phyloP scores from a whole-genome alignment of 1,140 invertebrate genomes.

The Akabosia matsudoensis region DNA sequence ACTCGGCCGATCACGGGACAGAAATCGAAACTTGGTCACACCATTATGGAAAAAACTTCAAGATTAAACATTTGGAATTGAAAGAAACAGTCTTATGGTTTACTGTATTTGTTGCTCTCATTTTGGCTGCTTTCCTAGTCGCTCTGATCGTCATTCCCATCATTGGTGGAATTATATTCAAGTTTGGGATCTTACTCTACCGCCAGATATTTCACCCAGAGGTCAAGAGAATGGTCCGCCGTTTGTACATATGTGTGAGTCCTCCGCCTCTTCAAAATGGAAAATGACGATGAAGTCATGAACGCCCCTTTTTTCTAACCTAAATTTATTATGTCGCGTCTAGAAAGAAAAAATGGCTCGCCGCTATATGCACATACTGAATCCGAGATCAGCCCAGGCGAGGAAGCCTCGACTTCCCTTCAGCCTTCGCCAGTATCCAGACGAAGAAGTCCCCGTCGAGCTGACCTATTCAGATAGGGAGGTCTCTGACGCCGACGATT shows the following conservation, averaged over 20 bases:
- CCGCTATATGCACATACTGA: background rate
- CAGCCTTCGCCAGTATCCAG: background rate
- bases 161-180: background rate
- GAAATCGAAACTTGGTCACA: conserved; percentile 7
- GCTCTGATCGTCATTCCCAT: background rate
- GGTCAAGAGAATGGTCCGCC: background rate
- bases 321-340: background rate
- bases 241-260: too few relatives aligned
- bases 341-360: conserved; percentile 13
- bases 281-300: too few relatives aligned
- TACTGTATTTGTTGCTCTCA: background rate
- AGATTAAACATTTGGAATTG: too few relatives aligned
- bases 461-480: background rate
- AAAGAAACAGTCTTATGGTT: too few relatives aligned
- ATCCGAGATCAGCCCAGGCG: background rate
- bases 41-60: too few relatives aligned
- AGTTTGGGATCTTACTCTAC: background rate
- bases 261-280: too few relatives aligned
- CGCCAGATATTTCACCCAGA: background rate
- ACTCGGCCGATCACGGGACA: background rate
- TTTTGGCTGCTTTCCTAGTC: too few relatives aligned
- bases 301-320: too few relatives aligned
- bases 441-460: background rate
- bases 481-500: background rate
- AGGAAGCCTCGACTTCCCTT: background rate